Percentiles rank a stretch among this genome's conserved stretches.
These are phyloP conservation scores for Montifringilla adamsi DNA, from an alignment of 2,113 vertebrate genomes.

Conservation along the genomic window DNA sequence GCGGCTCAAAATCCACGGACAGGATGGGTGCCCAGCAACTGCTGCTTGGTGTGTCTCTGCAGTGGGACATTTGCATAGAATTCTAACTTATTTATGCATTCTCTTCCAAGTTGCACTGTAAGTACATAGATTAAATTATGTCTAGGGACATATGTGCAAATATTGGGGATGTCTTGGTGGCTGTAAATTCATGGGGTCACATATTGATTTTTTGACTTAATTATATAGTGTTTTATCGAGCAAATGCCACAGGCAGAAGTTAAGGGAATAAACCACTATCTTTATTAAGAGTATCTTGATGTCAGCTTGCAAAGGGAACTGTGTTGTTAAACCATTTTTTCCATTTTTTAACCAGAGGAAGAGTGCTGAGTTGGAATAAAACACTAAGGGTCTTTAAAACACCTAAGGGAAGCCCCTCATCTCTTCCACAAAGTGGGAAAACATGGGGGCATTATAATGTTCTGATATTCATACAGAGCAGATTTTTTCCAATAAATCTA, in stretches of 20 bases:
- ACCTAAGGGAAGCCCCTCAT: rapidly evolving
- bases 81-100: not conserved
- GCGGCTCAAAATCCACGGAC: rapidly evolving
- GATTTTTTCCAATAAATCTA: not conserved
- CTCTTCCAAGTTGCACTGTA: not conserved
- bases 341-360: not conserved
- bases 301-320: not conserved
- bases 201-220: conserved; percentile 3
- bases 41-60: not conserved
- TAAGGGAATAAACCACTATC: not conserved
- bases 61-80: not conserved
- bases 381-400: not conserved
- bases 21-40: not conserved
- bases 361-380: not conserved
- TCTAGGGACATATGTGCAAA: not conserved
- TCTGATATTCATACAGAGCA: not conserved
- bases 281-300: not conserved
- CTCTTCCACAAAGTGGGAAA: not conserved
- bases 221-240: not conserved
- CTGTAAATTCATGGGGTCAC: not conserved
- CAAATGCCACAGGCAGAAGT: not conserved
- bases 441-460: not conserved
- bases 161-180: not conserved
- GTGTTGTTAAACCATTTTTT: not conserved
- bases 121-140: not conserved